Evolutionary conservation across 2,797 vertebrate genomes (phyloP), one percentile per base, ranked within the genome.

Genomic region (Rhadinocentrus ornatus): DNA sequence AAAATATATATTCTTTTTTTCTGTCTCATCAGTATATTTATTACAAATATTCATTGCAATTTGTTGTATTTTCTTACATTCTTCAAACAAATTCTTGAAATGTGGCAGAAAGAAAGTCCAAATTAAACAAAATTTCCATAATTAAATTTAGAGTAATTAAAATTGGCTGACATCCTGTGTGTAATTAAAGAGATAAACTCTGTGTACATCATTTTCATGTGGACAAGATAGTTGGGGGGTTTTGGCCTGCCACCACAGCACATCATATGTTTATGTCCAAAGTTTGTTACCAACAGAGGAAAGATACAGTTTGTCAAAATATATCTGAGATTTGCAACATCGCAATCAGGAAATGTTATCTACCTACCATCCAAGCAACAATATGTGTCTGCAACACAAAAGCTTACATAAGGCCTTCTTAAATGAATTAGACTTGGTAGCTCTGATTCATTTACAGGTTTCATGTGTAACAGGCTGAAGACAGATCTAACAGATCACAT

Each of bases 51-150:
- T 16, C 16, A 18, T 15, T 15, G 4, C 4, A 16, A 16, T 41
- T 41, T 69, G 66, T 73, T 74, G 69, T 59, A 35, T 57, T 66
- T n/a, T 62, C 46, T 62, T 53, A 66, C 53, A 69, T 16, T 48
- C 8, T 3, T 48, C 20, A 48, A 22, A 20, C 7, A 48, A 48
- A 22, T 48, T 48, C 8, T 48, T 48, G 6, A 22, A 48, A 48
- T 48, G 7, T 48, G 20, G 46, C 20, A n/a, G 20, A 48, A 48
- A 48, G 20, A 48, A 48, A 48, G 9, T n/a, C 8, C 20, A 7
- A 48, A 20, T n/a, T 9, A 41, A 41, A 41, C 4, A 41, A 41
- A n/a, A 3, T 16, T 18, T 18, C 4, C 15, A 15, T 15, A 18
- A 10, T 41, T 16, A 16, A 18, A 15, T 15, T 15, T 41, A 15